Percentiles rank a stretch among this genome's conserved stretches.
These are phyloP conservation scores for Oceanites oceanicus DNA, from an alignment of 2,113 vertebrate species.

Conservation along the genomic window DNA sequence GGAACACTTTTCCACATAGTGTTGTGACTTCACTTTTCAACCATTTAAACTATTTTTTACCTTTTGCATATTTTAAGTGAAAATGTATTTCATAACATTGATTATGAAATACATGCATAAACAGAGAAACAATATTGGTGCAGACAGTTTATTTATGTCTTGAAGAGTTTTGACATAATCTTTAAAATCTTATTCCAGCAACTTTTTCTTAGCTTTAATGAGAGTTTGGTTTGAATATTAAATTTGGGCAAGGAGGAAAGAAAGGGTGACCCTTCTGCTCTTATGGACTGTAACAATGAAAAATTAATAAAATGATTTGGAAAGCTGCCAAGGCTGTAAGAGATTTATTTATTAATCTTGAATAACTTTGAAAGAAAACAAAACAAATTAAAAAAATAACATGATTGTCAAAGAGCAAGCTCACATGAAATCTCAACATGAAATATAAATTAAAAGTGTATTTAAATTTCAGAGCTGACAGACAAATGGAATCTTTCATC, in stretches of 20 bases:
- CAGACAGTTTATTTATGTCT: background rate
- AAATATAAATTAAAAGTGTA: slow-evolving; percentile 9
- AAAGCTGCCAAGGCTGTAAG: background rate
- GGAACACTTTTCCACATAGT: background rate
- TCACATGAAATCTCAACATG: background rate
- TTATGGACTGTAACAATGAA: background rate
- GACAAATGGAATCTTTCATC: background rate
- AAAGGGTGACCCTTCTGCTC: background rate
- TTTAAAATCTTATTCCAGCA: background rate
- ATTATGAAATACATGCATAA: background rate
- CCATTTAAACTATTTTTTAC: background rate
- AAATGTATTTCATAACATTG: background rate
- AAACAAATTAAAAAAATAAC: slow-evolving; percentile 18
- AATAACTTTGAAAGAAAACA: background rate
- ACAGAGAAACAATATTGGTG: background rate
- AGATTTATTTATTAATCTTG: slow-evolving; percentile 5
- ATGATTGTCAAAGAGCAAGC: background rate
- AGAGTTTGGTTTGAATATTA: background rate
- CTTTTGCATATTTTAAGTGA: background rate
- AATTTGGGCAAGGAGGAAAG: background rate
- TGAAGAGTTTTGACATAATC: background rate
- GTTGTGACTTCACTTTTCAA: background rate
- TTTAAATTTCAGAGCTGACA: background rate
- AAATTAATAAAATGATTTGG: background rate
- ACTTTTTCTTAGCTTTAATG: background rate